Percentiles rank a stretch among this genome's conserved stretches.
Evolutionary conservation across 1,140 invertebrate species (phyloP).

Genomic region (Onthophagus taurus): DNA sequence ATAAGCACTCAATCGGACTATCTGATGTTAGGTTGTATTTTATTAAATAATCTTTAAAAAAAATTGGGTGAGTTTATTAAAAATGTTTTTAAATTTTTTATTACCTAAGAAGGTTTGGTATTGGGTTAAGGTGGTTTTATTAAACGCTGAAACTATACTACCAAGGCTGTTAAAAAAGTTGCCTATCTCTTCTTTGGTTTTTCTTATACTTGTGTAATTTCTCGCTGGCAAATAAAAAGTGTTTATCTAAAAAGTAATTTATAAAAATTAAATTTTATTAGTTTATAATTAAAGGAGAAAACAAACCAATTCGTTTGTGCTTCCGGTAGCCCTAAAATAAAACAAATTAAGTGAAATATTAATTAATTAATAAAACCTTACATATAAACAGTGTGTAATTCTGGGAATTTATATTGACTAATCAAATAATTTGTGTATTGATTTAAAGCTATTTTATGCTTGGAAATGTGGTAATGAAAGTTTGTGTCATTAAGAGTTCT

Average conservation of each 20-base stretch:
- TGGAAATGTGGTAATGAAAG: constrained; percentile 25
- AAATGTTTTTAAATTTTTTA: constrained; percentile 4
- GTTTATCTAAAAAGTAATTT: constrained; percentile 11
- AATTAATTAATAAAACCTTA: constrained; percentile 22
- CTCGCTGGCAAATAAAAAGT: constrained; percentile 23
- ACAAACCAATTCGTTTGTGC: constrained; percentile 19
- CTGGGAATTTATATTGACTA: constrained; percentile 19
- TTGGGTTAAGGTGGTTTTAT: constrained; percentile 21
- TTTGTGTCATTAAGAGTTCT: constrained; percentile 22
- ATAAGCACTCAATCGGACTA: constrained; percentile 26
- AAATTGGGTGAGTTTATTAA: not conserved
- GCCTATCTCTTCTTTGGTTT: constrained; percentile 20
- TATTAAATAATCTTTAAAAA: not conserved
- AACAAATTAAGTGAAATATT: constrained; percentile 12
- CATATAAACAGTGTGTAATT: constrained; percentile 24
- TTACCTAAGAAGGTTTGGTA: constrained; percentile 23
- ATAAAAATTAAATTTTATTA: constrained; percentile 5
- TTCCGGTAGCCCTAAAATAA: constrained; percentile 25
- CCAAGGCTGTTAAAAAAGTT: constrained; percentile 21
- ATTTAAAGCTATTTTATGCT: constrained; percentile 24
- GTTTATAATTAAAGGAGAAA: not conserved
- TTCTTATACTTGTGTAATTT: constrained; percentile 17
- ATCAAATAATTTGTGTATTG: constrained; percentile 29
- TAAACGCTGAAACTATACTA: constrained; percentile 17
- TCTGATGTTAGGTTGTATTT: too few species aligned